Percentiles rank a stretch among this genome's conserved stretches.
Evolutionary conservation across 2,888 invertebrate species (phyloP).

Genomic region (Acrobasis repandana): DNA sequence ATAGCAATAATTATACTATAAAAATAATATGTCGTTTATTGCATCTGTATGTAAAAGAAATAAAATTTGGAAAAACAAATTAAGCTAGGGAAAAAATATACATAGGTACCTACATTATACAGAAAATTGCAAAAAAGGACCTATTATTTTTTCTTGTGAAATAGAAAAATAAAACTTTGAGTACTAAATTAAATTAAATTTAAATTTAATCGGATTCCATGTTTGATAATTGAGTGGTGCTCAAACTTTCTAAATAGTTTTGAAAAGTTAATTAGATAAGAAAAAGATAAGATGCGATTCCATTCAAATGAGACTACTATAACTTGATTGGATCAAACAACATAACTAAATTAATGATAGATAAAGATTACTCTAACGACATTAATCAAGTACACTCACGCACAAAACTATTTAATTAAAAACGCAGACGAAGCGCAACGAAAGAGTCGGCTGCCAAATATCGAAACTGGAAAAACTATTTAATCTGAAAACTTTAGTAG

Average conservation of each 20-base stretch:
- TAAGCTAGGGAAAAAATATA: too few relatives aligned
- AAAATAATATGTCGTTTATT: too few relatives aligned
- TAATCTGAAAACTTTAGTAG: conserved; percentile 79
- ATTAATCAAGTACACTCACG: conserved; percentile 14
- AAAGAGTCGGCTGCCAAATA: conserved; percentile 59
- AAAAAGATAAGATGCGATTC: conserved; percentile 1
- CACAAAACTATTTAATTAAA: conserved; percentile 28
- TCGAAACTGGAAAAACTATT: conserved; percentile 74
- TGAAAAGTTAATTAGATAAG: conserved; percentile 14
- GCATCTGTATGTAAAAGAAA: too few relatives aligned
- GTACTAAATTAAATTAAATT: too few relatives aligned
- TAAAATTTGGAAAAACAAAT: too few relatives aligned
- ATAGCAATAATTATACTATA: too few relatives aligned
- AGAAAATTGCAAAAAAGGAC: too few relatives aligned
- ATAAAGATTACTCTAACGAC: neutral
- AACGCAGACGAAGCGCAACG: conserved; percentile 29
- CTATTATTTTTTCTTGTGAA: too few relatives aligned
- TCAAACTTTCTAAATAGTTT: conserved; percentile 10
- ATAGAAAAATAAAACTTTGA: too few relatives aligned
- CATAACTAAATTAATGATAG: conserved; percentile 7
- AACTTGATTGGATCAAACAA: neutral
- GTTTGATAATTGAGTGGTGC: neutral
- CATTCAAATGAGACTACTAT: conserved; percentile 1
- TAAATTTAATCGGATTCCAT: neutral
- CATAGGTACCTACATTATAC: too few relatives aligned